Conservation (phyloP, 2,113 vertebrate species). For the Dissostichus mawsoni region DNA sequence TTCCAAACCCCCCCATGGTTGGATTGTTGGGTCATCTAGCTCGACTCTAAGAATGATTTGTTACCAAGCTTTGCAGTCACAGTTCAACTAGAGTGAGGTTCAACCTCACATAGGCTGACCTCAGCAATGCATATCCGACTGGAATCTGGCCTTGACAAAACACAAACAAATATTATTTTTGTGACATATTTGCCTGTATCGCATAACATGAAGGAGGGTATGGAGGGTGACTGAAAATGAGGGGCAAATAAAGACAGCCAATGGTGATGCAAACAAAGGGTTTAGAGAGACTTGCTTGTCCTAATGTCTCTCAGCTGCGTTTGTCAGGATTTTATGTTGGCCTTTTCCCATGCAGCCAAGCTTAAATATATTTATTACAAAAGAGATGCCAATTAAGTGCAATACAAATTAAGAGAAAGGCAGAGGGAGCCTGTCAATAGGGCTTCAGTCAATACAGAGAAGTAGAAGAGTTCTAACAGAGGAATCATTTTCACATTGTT, state of each 20-base stretch:
- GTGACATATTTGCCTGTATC: no score
- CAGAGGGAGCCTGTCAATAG: not conserved
- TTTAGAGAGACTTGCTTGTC: not conserved
- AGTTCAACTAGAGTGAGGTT: no score
- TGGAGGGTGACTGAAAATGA: no score
- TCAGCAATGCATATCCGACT: no score
- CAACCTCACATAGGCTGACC: no score
- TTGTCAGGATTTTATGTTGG: constrained; percentile 20
- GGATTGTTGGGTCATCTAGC: no score
- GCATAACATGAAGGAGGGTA: no score
- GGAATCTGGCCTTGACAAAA: no score
- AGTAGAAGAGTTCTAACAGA: constrained; percentile 1
- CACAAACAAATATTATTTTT: no score
- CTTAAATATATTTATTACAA: constrained; percentile 28
- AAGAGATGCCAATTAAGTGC: constrained; percentile 22
- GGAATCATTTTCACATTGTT: not conserved
- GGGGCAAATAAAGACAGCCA: not conserved
- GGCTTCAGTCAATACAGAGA: not conserved
- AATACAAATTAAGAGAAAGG: constrained; percentile 5
- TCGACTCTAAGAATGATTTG: no score
- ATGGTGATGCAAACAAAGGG: not conserved
- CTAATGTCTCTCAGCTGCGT: not conserved
- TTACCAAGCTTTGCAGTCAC: no score
- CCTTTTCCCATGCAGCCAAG: constrained; percentile 24
- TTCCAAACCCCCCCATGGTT: no score